Base-by-base conservation (phyloP, 1,140 invertebrate genomes). In the Drosophila kikkawai region DNA sequence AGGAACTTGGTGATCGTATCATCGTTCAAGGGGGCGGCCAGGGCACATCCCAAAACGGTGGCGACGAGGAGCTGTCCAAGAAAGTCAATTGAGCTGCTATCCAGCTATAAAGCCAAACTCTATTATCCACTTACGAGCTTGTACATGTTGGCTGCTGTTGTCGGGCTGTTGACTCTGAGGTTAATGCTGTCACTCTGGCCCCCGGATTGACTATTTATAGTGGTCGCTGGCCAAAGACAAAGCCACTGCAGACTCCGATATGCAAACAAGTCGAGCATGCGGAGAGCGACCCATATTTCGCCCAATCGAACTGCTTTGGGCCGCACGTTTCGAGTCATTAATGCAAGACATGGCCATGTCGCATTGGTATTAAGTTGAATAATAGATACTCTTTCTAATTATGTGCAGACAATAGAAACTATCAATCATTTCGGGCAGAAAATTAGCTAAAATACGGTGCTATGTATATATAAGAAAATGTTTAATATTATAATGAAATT, bases 131-230 rank as follows among this genome's bases (percentile, higher is more conserved):
- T 85, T 76, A 85, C 86, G 66, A 85, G 68, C 77, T 83, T 88
- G 68, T 61, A 84, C 83, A 90, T 90, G 59, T 39, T 76, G 47
- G 47, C 47, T 48, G 47, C 47, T 48, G 83, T 61, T 70, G 75
- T 39, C 60, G 58, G 67, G 61, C 32, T 55, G 74, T 55, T 34
- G 47, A 51, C 57, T 60, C 41, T 39, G 53, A 50, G 53, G 69
- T 77, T 81, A 81, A 58, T 81, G 69, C 63, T 74, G 34, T 64
- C 47, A 19, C 17, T 53, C 36, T 44, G 41, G 64, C 32, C 51
- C 45, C 57, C 47, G 17, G 65, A 53, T 75, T 75, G 71, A 75
- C 65, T 82, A 86, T 85, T 82, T 86, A 86, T 85, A 87, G 53
- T 64, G 55, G 7, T 67, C 22, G 73, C 70, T 48, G 37, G 70